Conservation (phyloP, 2,888 invertebrate species). For the Metacarcinus magister region DNA sequence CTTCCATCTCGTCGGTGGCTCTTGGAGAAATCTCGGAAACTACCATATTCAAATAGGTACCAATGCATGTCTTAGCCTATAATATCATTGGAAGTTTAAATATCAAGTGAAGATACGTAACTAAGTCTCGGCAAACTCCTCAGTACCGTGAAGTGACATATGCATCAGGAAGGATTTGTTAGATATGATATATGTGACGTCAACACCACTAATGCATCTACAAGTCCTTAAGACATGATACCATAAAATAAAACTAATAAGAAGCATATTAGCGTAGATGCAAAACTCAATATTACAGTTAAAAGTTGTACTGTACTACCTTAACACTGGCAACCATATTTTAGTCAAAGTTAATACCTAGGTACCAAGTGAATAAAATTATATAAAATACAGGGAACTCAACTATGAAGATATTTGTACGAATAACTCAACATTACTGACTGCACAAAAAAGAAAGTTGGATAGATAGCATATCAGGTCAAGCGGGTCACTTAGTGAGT, state of each 20-base stretch:
- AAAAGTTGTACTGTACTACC: constrained; percentile 40
- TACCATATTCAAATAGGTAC: background rate
- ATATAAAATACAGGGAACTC: background rate
- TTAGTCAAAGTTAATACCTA: background rate
- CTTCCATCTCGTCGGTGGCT: background rate
- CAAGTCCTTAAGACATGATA: background rate
- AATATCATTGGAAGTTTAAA: constrained; percentile 1
- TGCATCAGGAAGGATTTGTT: background rate
- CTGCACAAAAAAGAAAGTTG: background rate
- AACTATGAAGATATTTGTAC: constrained; percentile 20
- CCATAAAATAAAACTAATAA: background rate
- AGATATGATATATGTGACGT: background rate
- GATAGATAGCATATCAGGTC: background rate
- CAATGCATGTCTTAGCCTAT: background rate
- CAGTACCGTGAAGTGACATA: background rate
- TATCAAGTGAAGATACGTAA: background rate
- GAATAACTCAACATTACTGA: constrained; percentile 35
- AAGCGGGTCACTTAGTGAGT: background rate
- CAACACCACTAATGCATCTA: background rate
- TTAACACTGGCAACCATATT: background rate
- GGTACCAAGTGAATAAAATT: background rate
- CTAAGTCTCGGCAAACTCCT: background rate
- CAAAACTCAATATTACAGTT: background rate
- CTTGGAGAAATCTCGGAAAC: background rate
- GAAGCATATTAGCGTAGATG: background rate